Base-by-base conservation (phyloP, 2,797 vertebrate genomes). In the Astyanax mexicanus region DNA sequence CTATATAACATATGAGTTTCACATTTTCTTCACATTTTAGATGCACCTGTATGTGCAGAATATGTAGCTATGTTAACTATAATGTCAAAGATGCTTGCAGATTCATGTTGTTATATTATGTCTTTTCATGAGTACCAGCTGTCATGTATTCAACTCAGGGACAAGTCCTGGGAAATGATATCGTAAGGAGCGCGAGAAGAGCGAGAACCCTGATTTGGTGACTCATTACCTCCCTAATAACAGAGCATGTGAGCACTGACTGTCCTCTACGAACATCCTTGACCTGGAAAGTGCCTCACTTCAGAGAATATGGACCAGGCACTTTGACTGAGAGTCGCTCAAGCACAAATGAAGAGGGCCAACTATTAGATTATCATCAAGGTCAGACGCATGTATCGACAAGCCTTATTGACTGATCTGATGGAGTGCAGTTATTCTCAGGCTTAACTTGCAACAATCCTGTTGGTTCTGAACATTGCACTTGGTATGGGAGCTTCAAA, bases 361-460 rank as follows among this genome's bases (percentile, higher is more conserved):
- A 47, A 19, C 47, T 10, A 44, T 57, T 13, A 32, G 52, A 70
- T 51, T 78, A 67, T 58, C 61, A 51, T 35, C 70, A 72, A 72
- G 75, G 69, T 78, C 61, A 60, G 35, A 42, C 61, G 32, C 49
- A 37, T 5, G 21, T 19, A 67, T 78, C 23, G 37, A 65, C 52
- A 32, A 32, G 42, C 42, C 62, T 29, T 66, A 66, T 71, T 72
- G 75, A 77, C 51, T 49, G 47, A 12, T 17, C 51, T 49, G 47
- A 12, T 17, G 9, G 32, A 32, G 69, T 66, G 51, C 38, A 23
- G 29, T 40, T 49, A 49, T 75, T 74, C 13, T 19, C n/a, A 60
- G 60, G 51, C 52, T 60, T 23, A 29, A 58, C 52, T 66, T 52
- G 42, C 7, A 32, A n/a, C 44, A 2, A 19, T 29, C 57, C n/a